Conservation (phyloP, 2,888 invertebrate species). For the Lepidochrysops patricia region DNA sequence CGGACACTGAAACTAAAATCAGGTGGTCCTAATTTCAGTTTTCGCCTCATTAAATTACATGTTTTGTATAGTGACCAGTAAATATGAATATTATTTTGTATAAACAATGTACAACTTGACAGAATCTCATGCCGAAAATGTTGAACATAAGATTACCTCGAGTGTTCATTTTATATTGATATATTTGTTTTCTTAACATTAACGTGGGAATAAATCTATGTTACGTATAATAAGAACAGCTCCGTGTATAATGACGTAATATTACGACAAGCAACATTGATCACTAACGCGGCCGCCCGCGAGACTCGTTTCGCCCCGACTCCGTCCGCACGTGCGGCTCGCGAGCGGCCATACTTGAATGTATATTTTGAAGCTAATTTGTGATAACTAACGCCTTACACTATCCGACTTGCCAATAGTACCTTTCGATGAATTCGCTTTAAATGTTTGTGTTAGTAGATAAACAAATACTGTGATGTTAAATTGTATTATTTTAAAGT, state of each 20-base stretch:
- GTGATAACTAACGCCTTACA: constrained; percentile 59
- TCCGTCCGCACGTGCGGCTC: neutral
- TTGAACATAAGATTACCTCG: neutral
- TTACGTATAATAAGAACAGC: constrained; percentile 69
- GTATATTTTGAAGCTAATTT: constrained; percentile 65
- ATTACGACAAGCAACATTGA: constrained; percentile 66
- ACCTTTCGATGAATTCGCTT: neutral
- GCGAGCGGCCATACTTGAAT: constrained; percentile 33
- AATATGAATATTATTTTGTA: constrained; percentile 37
- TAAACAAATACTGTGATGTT: neutral
- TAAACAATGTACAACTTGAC: constrained; percentile 38
- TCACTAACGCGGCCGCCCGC: constrained; percentile 38
- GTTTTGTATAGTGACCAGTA: constrained; percentile 19
- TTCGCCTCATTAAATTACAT: constrained; percentile 10
- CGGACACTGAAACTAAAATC: constrained; percentile 9
- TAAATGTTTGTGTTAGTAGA: neutral
- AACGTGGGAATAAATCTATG: constrained; percentile 64
- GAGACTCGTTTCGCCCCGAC: neutral
- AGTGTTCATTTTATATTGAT: constrained; percentile 34
- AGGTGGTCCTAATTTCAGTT: neutral
- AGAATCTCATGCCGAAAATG: neutral
- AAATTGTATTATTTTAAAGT: neutral
- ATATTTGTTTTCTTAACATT: constrained; percentile 42
- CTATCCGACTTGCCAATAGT: constrained; percentile 34
- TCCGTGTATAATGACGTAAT: constrained; percentile 48